A percentile compares a stretch with the other conserved stretches of the same genome.
These are phyloP conservation scores for Balaenoptera acutorostrata DNA, from an alignment of 2,113 vertebrate species.

Conservation along the genomic window DNA sequence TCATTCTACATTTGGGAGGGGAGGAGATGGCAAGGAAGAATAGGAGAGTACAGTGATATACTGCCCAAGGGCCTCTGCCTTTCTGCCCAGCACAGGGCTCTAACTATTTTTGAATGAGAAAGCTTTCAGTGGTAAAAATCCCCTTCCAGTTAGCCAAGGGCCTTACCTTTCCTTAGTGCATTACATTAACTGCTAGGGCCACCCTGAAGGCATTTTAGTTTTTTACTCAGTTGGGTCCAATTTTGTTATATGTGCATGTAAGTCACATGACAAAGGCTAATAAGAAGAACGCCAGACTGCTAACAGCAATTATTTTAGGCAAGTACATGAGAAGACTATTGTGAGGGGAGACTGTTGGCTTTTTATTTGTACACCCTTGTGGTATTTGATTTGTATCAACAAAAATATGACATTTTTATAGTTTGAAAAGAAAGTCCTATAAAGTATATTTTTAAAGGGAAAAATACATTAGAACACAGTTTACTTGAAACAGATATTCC, in stretches of 20 bases:
- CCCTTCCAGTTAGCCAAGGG: not conserved
- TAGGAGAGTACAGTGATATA: not conserved
- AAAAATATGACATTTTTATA: not conserved
- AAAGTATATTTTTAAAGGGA: not conserved
- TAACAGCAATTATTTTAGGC: not conserved
- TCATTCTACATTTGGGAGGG: not conserved
- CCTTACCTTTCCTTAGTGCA: not conserved
- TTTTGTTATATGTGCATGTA: not conserved
- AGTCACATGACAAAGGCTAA: not conserved
- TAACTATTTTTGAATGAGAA: not conserved
- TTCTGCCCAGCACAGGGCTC: not conserved
- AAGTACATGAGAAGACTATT: not conserved
- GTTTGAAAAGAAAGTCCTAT: not conserved
- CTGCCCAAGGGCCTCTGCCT: not conserved
- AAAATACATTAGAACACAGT: not conserved
- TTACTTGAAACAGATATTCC: constrained; percentile 25
- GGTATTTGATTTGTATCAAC: not conserved
- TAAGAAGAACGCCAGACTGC: not conserved
- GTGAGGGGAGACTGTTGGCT: not conserved
- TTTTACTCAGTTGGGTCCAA: not conserved
- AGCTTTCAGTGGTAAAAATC: not conserved
- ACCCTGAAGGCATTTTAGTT: not conserved
- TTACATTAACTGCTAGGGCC: not conserved
- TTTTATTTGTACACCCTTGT: not conserved
- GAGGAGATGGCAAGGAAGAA: not conserved